Percentiles rank a stretch among this genome's conserved stretches.
These are phyloP conservation scores for Malurus splendens DNA, from an alignment of 2,797 vertebrate genomes.

Conservation along the genomic window DNA sequence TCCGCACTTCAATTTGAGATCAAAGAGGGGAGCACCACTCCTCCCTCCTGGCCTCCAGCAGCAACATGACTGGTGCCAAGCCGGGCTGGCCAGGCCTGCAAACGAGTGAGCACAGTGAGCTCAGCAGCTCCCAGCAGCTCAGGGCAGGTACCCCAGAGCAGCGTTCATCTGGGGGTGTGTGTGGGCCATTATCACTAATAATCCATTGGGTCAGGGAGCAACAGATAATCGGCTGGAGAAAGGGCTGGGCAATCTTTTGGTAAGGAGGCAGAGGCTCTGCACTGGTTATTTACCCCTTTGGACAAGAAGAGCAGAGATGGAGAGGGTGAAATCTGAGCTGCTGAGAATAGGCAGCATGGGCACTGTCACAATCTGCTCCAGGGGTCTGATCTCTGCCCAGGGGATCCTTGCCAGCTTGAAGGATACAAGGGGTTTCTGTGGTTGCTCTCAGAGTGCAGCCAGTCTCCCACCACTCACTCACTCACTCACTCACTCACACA, in stretches of 20 bases:
- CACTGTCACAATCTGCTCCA: background rate
- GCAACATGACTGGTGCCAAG: background rate
- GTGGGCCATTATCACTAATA: background rate
- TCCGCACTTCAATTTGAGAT: background rate
- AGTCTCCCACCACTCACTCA: background rate
- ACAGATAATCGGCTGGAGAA: background rate
- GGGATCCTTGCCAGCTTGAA: background rate
- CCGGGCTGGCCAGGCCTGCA: background rate
- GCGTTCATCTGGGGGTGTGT: fast-evolving
- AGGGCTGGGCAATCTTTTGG: background rate
- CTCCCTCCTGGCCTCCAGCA: conserved; percentile 16
- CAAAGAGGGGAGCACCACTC: background rate
- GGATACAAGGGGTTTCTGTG: fast-evolving
- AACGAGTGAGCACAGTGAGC: background rate
- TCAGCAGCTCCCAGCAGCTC: background rate
- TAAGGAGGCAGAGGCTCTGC: background rate
- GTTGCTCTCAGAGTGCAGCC: background rate
- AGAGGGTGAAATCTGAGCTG: background rate
- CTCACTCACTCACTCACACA: background rate
- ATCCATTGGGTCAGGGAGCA: background rate
- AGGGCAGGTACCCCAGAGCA: background rate
- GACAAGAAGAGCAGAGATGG: background rate
- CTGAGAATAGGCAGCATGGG: background rate
- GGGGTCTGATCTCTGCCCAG: background rate
- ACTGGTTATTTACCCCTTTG: background rate